Percentiles rank a stretch among this genome's conserved stretches.
Conservation (phyloP, 2,797 vertebrate species). For the Schizopygopsis malacanthus region DNA sequence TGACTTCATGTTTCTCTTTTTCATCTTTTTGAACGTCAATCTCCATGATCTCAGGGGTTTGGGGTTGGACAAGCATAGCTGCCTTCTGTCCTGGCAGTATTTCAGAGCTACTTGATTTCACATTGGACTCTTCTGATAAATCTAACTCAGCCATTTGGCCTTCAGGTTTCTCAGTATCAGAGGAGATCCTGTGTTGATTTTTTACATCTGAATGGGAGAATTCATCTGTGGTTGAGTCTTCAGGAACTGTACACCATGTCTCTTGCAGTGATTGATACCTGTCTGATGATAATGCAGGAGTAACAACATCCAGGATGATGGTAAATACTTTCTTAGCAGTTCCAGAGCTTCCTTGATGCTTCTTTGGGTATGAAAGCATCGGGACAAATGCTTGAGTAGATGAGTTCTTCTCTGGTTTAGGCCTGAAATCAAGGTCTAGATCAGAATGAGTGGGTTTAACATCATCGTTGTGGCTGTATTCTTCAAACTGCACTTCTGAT, state of each 20-base stretch:
- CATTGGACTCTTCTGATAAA: neutral
- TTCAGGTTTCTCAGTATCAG: neutral
- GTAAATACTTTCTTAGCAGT: conserved; percentile 52
- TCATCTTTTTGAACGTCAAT: neutral
- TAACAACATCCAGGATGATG: conserved; percentile 47
- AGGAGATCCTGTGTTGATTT: neutral
- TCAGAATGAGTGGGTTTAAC: neutral
- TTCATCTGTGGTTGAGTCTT: neutral
- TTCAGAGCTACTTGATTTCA: neutral
- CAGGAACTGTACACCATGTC: neutral
- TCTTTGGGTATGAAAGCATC: neutral
- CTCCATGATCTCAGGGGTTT: neutral
- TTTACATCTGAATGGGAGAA: neutral
- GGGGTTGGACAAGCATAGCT: neutral
- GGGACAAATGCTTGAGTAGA: neutral
- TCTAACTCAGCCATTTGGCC: neutral
- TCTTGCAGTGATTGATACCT: neutral
- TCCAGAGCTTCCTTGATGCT: neutral
- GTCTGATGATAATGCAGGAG: neutral
- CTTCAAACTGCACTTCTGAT: neutral
- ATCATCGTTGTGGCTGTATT: neutral
- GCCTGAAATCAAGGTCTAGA: neutral
- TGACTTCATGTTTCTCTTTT: neutral
- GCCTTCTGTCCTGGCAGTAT: neutral
- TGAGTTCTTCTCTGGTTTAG: neutral